Percentiles rank a stretch among this genome's conserved stretches.
Evolutionary conservation across 1,140 invertebrate genomes (phyloP).

Genomic region (Drosophila lacertosa): DNA sequence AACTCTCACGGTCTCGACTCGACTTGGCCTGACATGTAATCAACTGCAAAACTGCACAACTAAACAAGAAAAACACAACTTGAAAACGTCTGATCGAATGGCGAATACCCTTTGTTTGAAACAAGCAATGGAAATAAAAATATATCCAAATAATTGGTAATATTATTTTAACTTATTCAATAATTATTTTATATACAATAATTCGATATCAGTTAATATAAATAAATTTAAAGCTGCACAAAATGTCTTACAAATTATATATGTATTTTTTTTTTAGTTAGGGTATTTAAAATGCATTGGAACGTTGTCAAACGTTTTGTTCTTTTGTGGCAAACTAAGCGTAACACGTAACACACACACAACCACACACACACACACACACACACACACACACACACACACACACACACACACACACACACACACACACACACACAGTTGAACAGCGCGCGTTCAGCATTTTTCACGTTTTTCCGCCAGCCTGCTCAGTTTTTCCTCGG

Average conservation of each 20-base stretch:
- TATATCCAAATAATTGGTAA: too few relatives aligned
- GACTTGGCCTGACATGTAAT: slow-evolving; percentile 61
- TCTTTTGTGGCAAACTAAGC: slow-evolving; percentile 67
- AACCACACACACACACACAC: slow-evolving; percentile 11
- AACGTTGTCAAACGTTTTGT: slow-evolving; percentile 56
- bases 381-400: slow-evolving; percentile 36
- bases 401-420: slow-evolving; percentile 29
- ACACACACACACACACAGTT: slow-evolving; percentile 26
- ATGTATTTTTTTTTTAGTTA: background rate
- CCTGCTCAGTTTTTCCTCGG: slow-evolving; percentile 12
- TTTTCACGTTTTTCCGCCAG: slow-evolving; percentile 75
- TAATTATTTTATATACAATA: too few relatives aligned
- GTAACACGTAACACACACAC: slow-evolving; percentile 40
- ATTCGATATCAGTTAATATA: too few relatives aligned
- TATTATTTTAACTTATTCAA: too few relatives aligned
- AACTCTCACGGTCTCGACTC: slow-evolving; percentile 52
- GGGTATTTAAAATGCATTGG: slow-evolving; percentile 55
- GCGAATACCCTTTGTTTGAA: background rate
- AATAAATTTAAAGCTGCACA: background rate
- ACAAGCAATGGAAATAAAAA: too few relatives aligned
- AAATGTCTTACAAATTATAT: background rate
- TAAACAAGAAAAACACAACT: slow-evolving; percentile 12
- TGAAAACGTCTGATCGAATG: background rate
- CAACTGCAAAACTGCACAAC: slow-evolving; percentile 57
- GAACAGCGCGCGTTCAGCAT: slow-evolving; percentile 49